Evolutionary conservation across 2,888 invertebrate species (phyloP).

Genomic region (Hemicrepidius hirtus): DNA sequence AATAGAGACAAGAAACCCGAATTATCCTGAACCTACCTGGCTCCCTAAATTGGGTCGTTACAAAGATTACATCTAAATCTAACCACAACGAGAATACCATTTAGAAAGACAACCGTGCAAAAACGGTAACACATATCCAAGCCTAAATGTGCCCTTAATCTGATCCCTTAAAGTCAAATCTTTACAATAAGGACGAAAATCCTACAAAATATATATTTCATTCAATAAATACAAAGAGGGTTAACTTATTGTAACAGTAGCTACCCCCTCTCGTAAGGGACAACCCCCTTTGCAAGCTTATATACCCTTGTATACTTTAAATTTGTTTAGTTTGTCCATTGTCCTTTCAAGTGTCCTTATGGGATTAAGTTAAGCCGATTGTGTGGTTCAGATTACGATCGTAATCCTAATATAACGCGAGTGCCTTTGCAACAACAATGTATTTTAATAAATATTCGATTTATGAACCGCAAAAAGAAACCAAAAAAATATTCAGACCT

Average conservation of each 20-base stretch:
- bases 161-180: conserved; percentile 58
- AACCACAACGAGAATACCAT: conserved; percentile 65
- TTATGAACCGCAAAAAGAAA: conserved; percentile 32
- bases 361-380: conserved; percentile 50
- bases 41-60: conserved; percentile 43
- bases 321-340: conserved; percentile 67
- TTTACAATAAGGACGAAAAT: conserved; percentile 63
- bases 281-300: conserved; percentile 67
- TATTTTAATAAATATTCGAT: conserved; percentile 41
- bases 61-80: conserved; percentile 63
- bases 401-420: conserved; percentile 40
- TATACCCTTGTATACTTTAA: conserved; percentile 68
- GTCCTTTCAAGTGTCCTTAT: conserved; percentile 63
- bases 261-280: conserved; percentile 69
- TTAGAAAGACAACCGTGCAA: conserved; percentile 70
- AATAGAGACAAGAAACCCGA: conserved; percentile 16
- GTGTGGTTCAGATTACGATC: conserved; percentile 40
- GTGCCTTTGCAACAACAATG: conserved; percentile 51
- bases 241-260: conserved; percentile 69
- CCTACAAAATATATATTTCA: conserved; percentile 67
- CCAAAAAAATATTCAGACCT: conserved; percentile 61
- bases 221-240: conserved; percentile 69
- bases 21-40: conserved; percentile 42
- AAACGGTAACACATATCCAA: conserved; percentile 64
- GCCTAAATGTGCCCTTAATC: conserved; percentile 55